These are phyloP conservation scores for Myodes glareolus DNA, from an alignment of 2,113 vertebrate species.

Conservation along the genomic window DNA sequence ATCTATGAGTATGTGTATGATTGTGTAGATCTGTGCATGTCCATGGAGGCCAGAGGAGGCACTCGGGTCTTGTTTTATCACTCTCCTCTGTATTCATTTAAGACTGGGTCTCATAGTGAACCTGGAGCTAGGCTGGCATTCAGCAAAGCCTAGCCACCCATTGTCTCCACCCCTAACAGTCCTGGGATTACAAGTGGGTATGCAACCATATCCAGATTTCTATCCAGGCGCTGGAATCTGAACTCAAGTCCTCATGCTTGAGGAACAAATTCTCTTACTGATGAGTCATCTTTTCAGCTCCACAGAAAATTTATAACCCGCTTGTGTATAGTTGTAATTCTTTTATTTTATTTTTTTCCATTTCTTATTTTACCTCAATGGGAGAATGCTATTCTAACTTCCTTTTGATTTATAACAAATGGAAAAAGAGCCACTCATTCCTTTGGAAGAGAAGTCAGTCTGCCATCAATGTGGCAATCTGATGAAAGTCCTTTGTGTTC, in stretches of 20 bases:
- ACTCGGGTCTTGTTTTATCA: background rate
- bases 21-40: background rate
- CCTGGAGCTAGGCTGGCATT: background rate
- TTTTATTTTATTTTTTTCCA: background rate
- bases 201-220: background rate
- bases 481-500: slow-evolving; percentile 3
- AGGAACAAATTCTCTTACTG: background rate
- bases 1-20: background rate
- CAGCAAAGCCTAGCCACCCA: background rate
- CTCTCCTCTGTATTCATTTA: background rate
- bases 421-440: slow-evolving; percentile 13
- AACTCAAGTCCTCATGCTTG: background rate
- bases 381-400: background rate
- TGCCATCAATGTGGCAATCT: background rate
- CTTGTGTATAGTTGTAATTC: background rate
- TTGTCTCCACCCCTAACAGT: background rate
- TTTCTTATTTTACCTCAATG: background rate
- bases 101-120: background rate
- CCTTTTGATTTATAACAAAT: background rate
- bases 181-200: background rate
- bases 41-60: background rate
- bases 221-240: background rate
- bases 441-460: slow-evolving; percentile 23
- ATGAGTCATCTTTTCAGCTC: background rate
- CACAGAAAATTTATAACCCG: background rate